Percentiles rank a stretch among this genome's conserved stretches.
Conservation (phyloP, 2,113 vertebrate genomes). For the Ahaetulla prasina region DNA sequence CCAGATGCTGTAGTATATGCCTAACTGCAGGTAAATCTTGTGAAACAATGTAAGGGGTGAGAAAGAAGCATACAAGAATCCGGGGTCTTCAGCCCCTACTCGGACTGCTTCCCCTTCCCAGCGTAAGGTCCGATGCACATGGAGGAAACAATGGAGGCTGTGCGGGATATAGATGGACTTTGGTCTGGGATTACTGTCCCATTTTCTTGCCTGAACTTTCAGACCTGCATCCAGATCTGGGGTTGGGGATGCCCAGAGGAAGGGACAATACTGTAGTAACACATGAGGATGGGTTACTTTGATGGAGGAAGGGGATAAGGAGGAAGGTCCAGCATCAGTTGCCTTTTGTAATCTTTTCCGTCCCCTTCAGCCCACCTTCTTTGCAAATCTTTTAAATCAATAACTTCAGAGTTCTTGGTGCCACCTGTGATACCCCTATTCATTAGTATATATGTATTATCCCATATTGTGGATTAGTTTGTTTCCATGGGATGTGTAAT, state of each 20-base stretch:
- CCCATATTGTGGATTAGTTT: neutral
- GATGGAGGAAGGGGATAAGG: neutral
- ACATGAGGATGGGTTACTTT: neutral
- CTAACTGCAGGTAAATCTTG: slow-evolving; percentile 3
- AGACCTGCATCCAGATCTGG: neutral
- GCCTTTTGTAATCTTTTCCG: no score
- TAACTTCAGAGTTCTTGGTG: neutral
- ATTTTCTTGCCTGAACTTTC: neutral
- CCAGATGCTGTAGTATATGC: neutral
- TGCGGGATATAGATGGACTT: neutral
- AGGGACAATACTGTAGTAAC: neutral
- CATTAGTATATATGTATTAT: neutral
- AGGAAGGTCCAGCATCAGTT: no score
- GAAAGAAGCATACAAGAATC: neutral
- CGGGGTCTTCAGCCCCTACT: neutral
- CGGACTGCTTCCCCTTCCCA: neutral
- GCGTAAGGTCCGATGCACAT: neutral
- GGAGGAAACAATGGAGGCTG: slow-evolving; percentile 11
- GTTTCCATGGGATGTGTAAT: neutral
- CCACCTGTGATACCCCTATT: neutral
- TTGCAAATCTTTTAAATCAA: neutral
- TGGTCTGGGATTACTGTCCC: neutral
- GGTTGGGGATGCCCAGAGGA: neutral
- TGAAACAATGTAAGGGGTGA: neutral
- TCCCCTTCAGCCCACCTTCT: no score